phyloP scores from a whole-genome alignment of 2,113 vertebrate genomes.

The Toxostoma redivivum region DNA sequence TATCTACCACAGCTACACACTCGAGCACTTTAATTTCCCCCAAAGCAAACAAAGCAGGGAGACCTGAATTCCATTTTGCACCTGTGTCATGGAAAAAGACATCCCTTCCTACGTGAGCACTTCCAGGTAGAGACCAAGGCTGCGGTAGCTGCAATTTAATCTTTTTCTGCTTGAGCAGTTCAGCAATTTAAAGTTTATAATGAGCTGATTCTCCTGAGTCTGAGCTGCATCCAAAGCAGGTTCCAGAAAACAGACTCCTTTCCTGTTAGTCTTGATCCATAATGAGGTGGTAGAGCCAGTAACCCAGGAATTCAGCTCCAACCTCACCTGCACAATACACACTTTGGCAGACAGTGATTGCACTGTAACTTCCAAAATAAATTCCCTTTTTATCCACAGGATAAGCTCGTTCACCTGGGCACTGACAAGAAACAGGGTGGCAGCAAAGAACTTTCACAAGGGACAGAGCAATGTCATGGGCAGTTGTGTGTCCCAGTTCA shows the following conservation, averaged over 20 bases:
- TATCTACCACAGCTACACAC: not conserved
- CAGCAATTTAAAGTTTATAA: constrained; percentile 1
- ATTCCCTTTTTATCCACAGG: not conserved
- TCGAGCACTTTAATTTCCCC: not conserved
- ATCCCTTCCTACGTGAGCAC: not conserved
- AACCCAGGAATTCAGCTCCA: not conserved
- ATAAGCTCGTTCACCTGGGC: not conserved
- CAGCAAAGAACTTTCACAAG: not conserved
- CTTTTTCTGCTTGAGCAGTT: not conserved
- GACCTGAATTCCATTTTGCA: not conserved
- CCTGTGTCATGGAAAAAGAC: not conserved
- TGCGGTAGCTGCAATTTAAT: not conserved
- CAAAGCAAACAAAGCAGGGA: not conserved
- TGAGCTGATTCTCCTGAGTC: not conserved
- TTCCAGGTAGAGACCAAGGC: not conserved
- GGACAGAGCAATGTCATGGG: not conserved
- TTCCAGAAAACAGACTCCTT: not conserved
- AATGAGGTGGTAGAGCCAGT: not conserved
- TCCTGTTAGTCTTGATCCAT: not conserved
- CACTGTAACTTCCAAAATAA: not conserved
- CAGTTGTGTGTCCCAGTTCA: not conserved
- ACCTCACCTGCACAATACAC: not conserved
- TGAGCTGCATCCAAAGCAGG: constrained; percentile 18
- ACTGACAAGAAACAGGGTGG: not conserved
- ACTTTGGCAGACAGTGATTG: not conserved